Evolutionary conservation across 1,140 invertebrate species (phyloP), one percentile per base, ranked within the genome.

Genomic region (Drosophila saltans): DNA sequence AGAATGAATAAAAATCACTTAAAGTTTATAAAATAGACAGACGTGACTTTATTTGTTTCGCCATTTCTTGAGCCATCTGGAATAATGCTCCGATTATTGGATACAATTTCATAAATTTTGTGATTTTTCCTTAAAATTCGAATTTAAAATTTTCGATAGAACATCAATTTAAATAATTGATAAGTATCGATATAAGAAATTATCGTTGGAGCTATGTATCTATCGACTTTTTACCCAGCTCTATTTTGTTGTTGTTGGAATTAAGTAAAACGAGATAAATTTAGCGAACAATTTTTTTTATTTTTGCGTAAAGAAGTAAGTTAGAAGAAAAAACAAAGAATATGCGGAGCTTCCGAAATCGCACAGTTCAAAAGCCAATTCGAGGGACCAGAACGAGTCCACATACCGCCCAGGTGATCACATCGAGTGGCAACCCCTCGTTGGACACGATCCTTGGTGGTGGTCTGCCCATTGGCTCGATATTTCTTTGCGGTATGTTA

Each of bases 391-490:
- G 94, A 78, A 93, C 94, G 7, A 95, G 95, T 36, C 84, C 94
- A 59, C 94, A 95, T 83, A 96, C 95, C 90, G 94, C 95, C 33
- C 95, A 96, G 82, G 91, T 96, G 58, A 93, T 96, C 28, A 92
- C 95, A 26, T 96, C 96, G 6, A 94, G 94, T 48, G 96, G 96
- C 26, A 94, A 96, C 78, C 95, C 95, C 36, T 95, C 95, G n/a
- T 78, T 96, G 41, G 96, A 96, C 93, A 91, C 94, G 74, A 91
- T 96, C 70, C 92, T 96, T 78, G 95, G 96, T 67, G 95, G 94
- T 65, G 95, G 95, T 30, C 80, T 95, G 68, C 94, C 94, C 41
- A 93, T 95, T 69, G 94, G 94, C 59, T 94, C 94, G 2, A 92
- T 95, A 59, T 91, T 94, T 52, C 78, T 95, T 69, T 93, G 95